Evolutionary conservation across 2,113 vertebrate species (phyloP).

Genomic region (Anser brachyrhynchus): DNA sequence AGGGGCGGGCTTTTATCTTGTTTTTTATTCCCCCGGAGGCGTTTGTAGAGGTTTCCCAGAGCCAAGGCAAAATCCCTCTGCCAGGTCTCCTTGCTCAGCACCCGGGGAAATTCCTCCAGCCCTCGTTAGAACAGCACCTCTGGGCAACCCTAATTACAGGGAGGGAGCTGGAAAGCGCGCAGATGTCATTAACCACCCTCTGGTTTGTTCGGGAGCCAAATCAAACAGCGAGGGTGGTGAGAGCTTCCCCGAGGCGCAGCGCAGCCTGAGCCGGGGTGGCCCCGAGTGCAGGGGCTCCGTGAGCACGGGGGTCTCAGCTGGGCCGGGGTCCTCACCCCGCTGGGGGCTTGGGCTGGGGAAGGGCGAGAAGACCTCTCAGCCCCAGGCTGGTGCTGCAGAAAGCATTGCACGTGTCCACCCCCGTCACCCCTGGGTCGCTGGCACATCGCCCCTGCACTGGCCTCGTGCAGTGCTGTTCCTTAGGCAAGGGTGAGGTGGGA

Average conservation of each 20-base stretch:
- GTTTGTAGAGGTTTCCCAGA: neutral
- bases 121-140: neutral
- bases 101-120: neutral
- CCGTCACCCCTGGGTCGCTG: neutral
- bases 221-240: neutral
- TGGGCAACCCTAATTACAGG: neutral
- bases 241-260: neutral
- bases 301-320: fast-evolving
- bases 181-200: neutral
- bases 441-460: fast-evolving
- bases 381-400: neutral
- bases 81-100: neutral
- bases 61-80: neutral
- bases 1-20: neutral
- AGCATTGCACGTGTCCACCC: no score
- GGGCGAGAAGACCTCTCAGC: neutral
- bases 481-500: no score
- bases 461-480: no score
- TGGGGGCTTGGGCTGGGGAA: neutral
- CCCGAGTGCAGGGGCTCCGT: fast-evolving
- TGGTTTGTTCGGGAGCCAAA: neutral
- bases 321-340: neutral
- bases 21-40: neutral
- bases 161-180: neutral
- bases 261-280: fast-evolving